These are phyloP conservation scores for Gasteruption jaculator DNA, from an alignment of 2,888 invertebrate genomes.

Conservation along the genomic window DNA sequence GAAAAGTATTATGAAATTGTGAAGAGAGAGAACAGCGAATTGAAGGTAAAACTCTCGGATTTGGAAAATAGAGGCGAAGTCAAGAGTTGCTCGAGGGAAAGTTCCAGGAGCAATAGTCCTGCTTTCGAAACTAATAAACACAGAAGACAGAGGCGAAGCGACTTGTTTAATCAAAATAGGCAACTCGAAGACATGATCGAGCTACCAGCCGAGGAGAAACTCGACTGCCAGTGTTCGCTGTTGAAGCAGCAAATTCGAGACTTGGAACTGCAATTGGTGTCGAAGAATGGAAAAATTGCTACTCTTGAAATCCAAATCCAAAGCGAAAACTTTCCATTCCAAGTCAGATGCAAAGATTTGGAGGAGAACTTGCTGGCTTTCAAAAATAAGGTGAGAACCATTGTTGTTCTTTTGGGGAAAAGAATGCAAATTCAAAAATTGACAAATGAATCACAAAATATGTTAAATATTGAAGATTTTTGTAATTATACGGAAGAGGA, in stretches of 20 bases:
- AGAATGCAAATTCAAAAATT: no score
- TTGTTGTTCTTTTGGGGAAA: neutral
- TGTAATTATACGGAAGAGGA: slow-evolving; percentile 5
- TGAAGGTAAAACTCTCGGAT: slow-evolving; percentile 24
- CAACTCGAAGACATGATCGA: slow-evolving; percentile 25
- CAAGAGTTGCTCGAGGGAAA: slow-evolving; percentile 22
- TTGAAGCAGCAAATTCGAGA: slow-evolving; percentile 31
- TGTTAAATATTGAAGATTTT: no score
- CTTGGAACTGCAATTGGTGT: slow-evolving; percentile 37
- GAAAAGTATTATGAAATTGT: no score
- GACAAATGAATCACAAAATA: no score
- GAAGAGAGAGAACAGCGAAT: slow-evolving; percentile 25
- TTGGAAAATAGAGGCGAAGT: slow-evolving; percentile 24
- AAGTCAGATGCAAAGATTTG: slow-evolving; percentile 39
- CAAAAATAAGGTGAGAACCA: slow-evolving; percentile 34
- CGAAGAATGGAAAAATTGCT: slow-evolving; percentile 38
- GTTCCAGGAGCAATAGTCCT: slow-evolving; percentile 34
- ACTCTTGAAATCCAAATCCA: slow-evolving; percentile 39
- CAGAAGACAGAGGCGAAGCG: slow-evolving; percentile 30
- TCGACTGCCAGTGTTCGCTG: slow-evolving; percentile 13
- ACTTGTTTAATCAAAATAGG: slow-evolving; percentile 34
- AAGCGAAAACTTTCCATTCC: slow-evolving; percentile 37
- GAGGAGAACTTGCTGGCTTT: slow-evolving; percentile 30
- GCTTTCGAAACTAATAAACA: slow-evolving; percentile 22
- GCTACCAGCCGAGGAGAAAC: slow-evolving; percentile 15